Percentiles rank a stretch among this genome's conserved stretches.
Conservation (phyloP, 1,140 invertebrate species). For the Drosophila pseudoobscura region DNA sequence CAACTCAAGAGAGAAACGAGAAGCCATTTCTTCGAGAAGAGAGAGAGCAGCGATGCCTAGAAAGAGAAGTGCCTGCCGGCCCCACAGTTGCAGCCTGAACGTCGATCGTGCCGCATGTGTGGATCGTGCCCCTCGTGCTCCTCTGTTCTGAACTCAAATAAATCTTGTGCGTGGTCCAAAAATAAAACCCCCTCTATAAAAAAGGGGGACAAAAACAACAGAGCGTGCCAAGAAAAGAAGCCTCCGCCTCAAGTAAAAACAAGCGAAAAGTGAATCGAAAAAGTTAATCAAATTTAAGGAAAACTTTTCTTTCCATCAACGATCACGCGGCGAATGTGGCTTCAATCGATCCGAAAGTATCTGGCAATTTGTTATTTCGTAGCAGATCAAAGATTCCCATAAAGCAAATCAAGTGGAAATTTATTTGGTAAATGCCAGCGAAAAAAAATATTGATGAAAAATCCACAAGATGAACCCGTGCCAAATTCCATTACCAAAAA, state of each 20-base stretch:
- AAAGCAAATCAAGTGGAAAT: conserved; percentile 66
- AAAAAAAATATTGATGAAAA: conserved; percentile 39
- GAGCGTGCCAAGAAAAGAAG: conserved; percentile 64
- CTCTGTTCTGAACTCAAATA: conserved; percentile 33
- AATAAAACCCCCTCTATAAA: conserved; percentile 31
- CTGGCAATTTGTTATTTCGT: conserved; percentile 40
- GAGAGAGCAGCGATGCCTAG: background rate
- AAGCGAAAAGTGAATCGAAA: conserved; percentile 26
- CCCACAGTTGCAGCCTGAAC: conserved; percentile 66
- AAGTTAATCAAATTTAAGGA: conserved; percentile 25
- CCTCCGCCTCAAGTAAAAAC: conserved; percentile 34
- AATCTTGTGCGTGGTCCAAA: conserved; percentile 68
- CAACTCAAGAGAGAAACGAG: no score
- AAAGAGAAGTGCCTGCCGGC: conserved; percentile 22
- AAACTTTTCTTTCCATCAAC: no score
- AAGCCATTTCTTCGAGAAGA: background rate
- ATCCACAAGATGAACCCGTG: conserved; percentile 40
- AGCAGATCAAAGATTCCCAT: conserved; percentile 64
- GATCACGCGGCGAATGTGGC: conserved; percentile 4
- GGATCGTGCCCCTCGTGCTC: conserved; percentile 1
- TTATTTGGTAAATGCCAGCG: conserved; percentile 50
- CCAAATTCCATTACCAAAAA: conserved; percentile 12
- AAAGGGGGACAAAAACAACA: conserved; percentile 50
- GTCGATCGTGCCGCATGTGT: conserved; percentile 64
- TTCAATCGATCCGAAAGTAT: no score